Conservation (phyloP, 1,140 invertebrate genomes). For the Portunus trituberculatus region DNA sequence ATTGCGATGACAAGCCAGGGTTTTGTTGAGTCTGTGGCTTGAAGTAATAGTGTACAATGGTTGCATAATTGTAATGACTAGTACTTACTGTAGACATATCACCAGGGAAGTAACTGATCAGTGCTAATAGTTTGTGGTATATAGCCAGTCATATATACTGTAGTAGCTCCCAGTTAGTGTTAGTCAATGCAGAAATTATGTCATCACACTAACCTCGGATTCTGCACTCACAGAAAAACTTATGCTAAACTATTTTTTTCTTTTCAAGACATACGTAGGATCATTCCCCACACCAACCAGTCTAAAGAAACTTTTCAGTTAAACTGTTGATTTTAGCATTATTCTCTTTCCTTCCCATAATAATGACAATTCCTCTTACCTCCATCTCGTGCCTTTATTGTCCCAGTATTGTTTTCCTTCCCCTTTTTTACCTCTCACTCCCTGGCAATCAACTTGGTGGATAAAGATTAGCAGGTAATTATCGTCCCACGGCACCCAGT, state of each 20-base stretch:
- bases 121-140: constrained; percentile 61
- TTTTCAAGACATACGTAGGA: constrained; percentile 75
- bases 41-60: constrained; percentile 49
- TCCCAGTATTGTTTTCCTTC: constrained; percentile 72
- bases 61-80: constrained; percentile 30
- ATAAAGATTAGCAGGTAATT: constrained; percentile 69
- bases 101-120: background rate
- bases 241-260: constrained; percentile 71
- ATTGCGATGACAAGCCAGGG: background rate
- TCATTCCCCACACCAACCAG: constrained; percentile 71
- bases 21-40: background rate
- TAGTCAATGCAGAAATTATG: constrained; percentile 43
- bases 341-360: constrained; percentile 58
- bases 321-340: constrained; percentile 47
- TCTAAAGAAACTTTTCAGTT: constrained; percentile 71
- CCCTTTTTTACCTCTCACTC: constrained; percentile 64
- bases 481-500: background rate
- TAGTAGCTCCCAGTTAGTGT: constrained; percentile 5
- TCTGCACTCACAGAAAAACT: constrained; percentile 70
- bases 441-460: constrained; percentile 60
- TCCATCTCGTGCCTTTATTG: constrained; percentile 67
- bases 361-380: constrained; percentile 45
- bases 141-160: too few species aligned
- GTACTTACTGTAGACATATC: too few species aligned
- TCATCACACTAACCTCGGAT: constrained; percentile 60